A percentile compares a stretch with the other conserved stretches of the same genome.
phyloP scores from a whole-genome alignment of 2,888 invertebrate species.

The Ichneumoninae sp. region DNA sequence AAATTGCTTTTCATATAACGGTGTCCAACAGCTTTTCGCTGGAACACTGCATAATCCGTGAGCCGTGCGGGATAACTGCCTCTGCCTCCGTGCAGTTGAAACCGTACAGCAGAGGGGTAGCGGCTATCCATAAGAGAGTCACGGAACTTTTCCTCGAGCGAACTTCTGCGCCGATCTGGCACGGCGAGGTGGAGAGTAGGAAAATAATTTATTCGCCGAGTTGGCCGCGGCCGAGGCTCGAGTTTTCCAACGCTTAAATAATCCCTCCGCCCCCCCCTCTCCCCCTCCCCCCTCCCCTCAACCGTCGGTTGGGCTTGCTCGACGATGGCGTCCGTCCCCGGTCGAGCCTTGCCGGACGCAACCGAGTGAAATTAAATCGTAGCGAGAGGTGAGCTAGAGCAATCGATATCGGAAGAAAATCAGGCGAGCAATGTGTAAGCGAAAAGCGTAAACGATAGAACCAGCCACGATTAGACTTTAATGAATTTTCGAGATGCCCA shows the following conservation, averaged over 20 bases:
- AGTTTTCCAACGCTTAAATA: slow-evolving; percentile 60
- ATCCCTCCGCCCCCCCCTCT: neutral
- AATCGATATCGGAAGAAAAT: slow-evolving; percentile 69
- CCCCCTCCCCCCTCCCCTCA: slow-evolving; percentile 9
- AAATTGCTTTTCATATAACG: slow-evolving; percentile 47
- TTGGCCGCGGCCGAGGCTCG: slow-evolving; percentile 48
- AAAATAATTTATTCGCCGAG: slow-evolving; percentile 68
- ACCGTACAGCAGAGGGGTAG: neutral
- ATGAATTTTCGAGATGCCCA: slow-evolving; percentile 70
- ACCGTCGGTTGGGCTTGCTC: slow-evolving; percentile 31
- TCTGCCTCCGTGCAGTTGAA: neutral
- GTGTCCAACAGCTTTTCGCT: slow-evolving; percentile 37
- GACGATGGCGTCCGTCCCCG: slow-evolving; percentile 27
- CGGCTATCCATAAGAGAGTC: slow-evolving; percentile 44
- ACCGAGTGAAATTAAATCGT: slow-evolving; percentile 69
- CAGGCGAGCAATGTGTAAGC: slow-evolving; percentile 44
- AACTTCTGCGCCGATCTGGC: slow-evolving; percentile 49
- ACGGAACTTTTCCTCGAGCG: slow-evolving; percentile 49
- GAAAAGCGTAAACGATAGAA: slow-evolving; percentile 29
- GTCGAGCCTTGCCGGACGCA: slow-evolving; percentile 45
- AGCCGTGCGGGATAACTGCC: neutral
- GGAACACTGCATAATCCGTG: slow-evolving; percentile 43
- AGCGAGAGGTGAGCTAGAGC: slow-evolving; percentile 21
- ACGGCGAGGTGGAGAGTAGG: slow-evolving; percentile 27
- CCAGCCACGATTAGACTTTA: slow-evolving; percentile 70